These are phyloP conservation scores for Calyptomena viridis DNA, from an alignment of 2,113 vertebrate species.

Conservation along the genomic window DNA sequence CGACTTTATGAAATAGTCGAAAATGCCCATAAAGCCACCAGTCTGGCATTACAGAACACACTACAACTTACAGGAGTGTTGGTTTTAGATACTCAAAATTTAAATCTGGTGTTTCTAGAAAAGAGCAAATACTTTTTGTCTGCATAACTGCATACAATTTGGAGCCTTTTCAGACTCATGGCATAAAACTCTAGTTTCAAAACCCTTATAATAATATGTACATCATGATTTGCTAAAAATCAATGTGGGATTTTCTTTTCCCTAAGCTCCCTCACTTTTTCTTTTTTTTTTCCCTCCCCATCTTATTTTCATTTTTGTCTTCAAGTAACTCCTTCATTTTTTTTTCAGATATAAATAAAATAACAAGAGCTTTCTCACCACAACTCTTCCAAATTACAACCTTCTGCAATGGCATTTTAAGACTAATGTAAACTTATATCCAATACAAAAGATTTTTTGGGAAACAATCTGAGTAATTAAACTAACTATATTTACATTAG, in stretches of 20 bases:
- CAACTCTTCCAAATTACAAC: background rate
- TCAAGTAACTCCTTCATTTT: background rate
- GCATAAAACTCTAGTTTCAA: background rate
- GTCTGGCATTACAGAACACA: background rate
- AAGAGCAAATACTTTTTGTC: background rate
- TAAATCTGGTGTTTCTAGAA: background rate
- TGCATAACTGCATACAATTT: background rate
- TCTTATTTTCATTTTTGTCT: background rate
- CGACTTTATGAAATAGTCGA: background rate
- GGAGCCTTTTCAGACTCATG: background rate
- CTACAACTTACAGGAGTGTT: background rate
- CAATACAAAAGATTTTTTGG: background rate
- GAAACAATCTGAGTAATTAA: background rate
- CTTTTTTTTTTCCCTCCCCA: background rate
- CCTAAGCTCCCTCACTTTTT: background rate
- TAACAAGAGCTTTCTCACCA: background rate
- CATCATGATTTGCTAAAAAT: background rate
- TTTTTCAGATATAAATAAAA: background rate
- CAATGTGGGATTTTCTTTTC: no score
- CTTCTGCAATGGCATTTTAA: background rate
- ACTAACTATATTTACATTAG: background rate
- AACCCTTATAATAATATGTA: background rate
- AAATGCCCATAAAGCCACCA: background rate
- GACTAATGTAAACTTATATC: background rate
- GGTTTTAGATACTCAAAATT: background rate